Evolutionary conservation across 2,797 vertebrate species (phyloP).

Genomic region (Clamator glandarius): DNA sequence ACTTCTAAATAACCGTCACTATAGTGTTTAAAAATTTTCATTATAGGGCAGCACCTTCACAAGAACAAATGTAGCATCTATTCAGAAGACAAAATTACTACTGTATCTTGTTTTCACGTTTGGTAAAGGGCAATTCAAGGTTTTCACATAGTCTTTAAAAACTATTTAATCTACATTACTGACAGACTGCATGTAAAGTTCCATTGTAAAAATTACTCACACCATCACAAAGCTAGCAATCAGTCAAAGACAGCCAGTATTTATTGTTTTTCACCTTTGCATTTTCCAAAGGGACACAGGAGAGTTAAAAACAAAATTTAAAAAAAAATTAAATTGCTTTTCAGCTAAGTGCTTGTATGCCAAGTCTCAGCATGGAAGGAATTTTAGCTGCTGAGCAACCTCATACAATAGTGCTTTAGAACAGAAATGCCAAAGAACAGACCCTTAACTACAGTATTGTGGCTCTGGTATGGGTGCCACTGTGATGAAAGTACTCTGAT

Average conservation of each 20-base stretch:
- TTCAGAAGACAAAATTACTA: background rate
- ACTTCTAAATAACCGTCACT: background rate
- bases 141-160: background rate
- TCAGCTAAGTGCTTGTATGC: conserved; percentile 65
- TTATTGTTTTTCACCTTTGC: conserved; percentile 17
- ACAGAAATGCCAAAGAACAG: conserved; percentile 72
- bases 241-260: background rate
- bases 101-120: background rate
- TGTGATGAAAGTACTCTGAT: conserved; percentile 75
- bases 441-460: conserved; percentile 75
- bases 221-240: background rate
- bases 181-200: background rate
- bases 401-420: conserved; percentile 74
- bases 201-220: background rate
- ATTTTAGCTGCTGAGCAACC: conserved; percentile 75
- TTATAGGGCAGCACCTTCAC: background rate
- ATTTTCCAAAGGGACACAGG: background rate
- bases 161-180: background rate
- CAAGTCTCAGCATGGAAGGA: conserved; percentile 74
- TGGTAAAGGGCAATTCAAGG: background rate
- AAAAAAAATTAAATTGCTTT: conserved; percentile 67
- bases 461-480: conserved; percentile 74
- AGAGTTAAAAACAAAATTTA: conserved; percentile 56
- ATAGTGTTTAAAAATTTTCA: background rate
- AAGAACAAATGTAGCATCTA: background rate